Percentiles rank a stretch among this genome's conserved stretches.
These are phyloP conservation scores for Chrysotoxum bicinctum DNA, from an alignment of 2,888 invertebrate species.

Conservation along the genomic window DNA sequence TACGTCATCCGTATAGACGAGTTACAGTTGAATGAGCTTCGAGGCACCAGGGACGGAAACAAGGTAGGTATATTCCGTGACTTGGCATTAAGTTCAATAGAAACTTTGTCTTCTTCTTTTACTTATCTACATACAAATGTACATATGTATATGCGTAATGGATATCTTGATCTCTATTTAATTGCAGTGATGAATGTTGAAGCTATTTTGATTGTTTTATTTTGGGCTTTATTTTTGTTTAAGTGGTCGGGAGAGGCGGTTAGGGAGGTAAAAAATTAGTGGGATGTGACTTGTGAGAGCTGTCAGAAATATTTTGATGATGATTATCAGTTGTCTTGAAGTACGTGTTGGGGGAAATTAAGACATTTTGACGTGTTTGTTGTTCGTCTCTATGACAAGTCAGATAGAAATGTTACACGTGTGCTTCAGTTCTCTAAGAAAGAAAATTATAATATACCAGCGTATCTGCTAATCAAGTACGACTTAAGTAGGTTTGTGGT, in stretches of 20 bases:
- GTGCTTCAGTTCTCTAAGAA: background rate
- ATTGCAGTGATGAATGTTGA: slow-evolving; percentile 63
- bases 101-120: slow-evolving; percentile 21
- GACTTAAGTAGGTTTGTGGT: too few species aligned
- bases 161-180: slow-evolving; percentile 69
- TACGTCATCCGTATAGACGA: slow-evolving; percentile 51
- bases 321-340: slow-evolving; percentile 53
- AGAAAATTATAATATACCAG: background rate
- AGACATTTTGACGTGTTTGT: slow-evolving; percentile 46
- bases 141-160: slow-evolving; percentile 52
- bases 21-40: slow-evolving; percentile 60
- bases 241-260: background rate
- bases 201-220: slow-evolving; percentile 26
- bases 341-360: slow-evolving; percentile 30
- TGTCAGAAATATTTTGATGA: slow-evolving; percentile 38
- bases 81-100: slow-evolving; percentile 58
- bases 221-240: background rate
- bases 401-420: background rate
- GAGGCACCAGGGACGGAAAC: background rate
- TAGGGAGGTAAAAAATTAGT: background rate
- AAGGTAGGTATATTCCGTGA: slow-evolving; percentile 59
- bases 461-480: too few species aligned
- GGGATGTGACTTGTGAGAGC: background rate
- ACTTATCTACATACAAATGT: background rate
- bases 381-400: background rate